These are phyloP conservation scores for Agrotis clavis DNA, from an alignment of 2,888 invertebrate genomes.

Conservation along the genomic window DNA sequence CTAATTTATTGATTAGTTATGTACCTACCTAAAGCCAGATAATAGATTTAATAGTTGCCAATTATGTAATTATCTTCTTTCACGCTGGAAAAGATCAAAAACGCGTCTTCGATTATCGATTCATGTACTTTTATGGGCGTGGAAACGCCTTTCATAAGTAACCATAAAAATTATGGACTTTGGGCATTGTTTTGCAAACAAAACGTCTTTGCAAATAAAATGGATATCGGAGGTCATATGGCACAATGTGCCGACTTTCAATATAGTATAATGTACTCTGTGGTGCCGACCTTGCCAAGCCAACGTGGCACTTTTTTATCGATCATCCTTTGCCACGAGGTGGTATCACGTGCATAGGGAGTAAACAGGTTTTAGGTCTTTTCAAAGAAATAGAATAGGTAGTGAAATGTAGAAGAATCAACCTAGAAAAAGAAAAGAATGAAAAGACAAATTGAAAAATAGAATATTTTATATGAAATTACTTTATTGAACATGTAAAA, in stretches of 20 bases:
- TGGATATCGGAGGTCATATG: background rate
- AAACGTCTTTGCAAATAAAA: background rate
- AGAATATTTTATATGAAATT: constrained; percentile 89
- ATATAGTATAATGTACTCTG: too few species aligned
- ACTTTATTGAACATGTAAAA: constrained; percentile 92
- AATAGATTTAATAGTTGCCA: background rate
- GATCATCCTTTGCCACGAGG: constrained; percentile 46
- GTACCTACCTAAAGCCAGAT: background rate
- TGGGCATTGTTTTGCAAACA: constrained; percentile 24
- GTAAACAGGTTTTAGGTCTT: background rate
- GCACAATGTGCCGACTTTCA: background rate
- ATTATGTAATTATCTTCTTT: constrained; percentile 19
- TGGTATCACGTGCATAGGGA: constrained; percentile 40
- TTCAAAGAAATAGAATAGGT: background rate
- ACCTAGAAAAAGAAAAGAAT: constrained; percentile 46
- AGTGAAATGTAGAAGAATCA: constrained; percentile 35
- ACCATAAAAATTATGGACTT: background rate
- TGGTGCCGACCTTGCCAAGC: background rate
- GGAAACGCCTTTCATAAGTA: constrained; percentile 7
- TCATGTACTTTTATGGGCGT: background rate
- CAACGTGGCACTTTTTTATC: constrained; percentile 29
- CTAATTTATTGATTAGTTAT: constrained; percentile 37
- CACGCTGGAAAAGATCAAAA: background rate
- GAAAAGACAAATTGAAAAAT: constrained; percentile 78
- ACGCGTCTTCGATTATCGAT: constrained; percentile 2